A percentile compares a stretch with the other conserved stretches of the same genome.
These are phyloP conservation scores for Orchesella flavescens DNA, from an alignment of 2,888 invertebrate genomes.

Conservation along the genomic window DNA sequence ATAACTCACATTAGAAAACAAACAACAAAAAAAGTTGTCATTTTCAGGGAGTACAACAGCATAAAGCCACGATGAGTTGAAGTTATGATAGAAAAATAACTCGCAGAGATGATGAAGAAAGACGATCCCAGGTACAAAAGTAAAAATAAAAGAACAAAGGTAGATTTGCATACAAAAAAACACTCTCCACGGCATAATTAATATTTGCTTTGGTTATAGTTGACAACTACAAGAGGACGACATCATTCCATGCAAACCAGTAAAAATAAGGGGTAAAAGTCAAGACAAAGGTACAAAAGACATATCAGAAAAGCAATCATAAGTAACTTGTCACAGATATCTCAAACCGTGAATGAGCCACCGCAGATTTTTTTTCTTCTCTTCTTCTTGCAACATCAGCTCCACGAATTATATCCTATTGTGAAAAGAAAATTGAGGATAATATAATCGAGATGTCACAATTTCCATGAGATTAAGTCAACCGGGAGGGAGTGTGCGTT, in stretches of 20 bases:
- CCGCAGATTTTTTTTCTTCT: no score
- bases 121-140: no score
- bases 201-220: conserved; percentile 13
- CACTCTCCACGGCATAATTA: conserved; percentile 7
- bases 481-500: background rate
- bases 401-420: conserved; percentile 18
- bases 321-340: conserved; percentile 28
- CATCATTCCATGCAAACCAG: background rate
- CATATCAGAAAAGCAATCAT: conserved; percentile 12
- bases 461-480: conserved; percentile 26
- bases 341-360: background rate
- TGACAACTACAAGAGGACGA: background rate
- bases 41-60: no score
- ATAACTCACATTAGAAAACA: no score
- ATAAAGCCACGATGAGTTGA: no score
- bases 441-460: conserved; percentile 46
- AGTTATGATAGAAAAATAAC: no score
- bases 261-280: background rate
- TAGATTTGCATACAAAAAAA: conserved; percentile 1
- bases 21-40: no score
- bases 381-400: background rate
- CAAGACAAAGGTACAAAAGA: conserved; percentile 14
- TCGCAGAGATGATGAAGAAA: no score
- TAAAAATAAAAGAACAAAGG: no score
- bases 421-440: conserved; percentile 43